These are phyloP conservation scores for Halcyon malimbica DNA, from an alignment of 2,113 vertebrate species.

Conservation along the genomic window DNA sequence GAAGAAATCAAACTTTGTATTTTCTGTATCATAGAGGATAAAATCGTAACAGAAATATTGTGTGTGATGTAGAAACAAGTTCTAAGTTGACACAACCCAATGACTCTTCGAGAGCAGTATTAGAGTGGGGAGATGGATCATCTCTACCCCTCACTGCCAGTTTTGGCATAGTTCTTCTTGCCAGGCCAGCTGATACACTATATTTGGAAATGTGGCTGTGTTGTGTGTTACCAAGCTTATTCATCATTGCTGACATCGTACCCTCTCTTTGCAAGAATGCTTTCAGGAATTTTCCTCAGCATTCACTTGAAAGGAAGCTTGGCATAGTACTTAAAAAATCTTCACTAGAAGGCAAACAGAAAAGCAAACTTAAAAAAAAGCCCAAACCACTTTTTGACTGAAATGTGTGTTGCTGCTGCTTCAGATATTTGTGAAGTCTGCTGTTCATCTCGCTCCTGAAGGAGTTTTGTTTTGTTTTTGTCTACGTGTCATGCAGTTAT, in stretches of 20 bases:
- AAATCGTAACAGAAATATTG: not conserved
- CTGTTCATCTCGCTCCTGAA: not conserved
- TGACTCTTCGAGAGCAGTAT: not conserved
- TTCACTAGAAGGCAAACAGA: not conserved
- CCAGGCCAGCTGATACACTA: slow-evolving; percentile 35
- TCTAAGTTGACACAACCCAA: not conserved
- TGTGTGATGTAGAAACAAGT: not conserved
- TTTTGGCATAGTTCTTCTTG: slow-evolving; percentile 24
- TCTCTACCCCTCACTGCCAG: not conserved
- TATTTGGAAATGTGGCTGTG: slow-evolving; percentile 57
- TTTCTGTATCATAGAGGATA: not conserved
- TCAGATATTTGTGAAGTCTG: not conserved
- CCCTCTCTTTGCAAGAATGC: slow-evolving; percentile 11
- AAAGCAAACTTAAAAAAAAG: not conserved
- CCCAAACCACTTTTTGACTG: not conserved
- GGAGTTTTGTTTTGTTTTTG: not conserved
- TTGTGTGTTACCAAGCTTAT: slow-evolving; percentile 27
- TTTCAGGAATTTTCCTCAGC: not conserved
- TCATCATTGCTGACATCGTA: slow-evolving; percentile 8
- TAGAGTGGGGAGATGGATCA: not conserved
- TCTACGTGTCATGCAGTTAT: not conserved
- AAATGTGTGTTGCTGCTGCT: not conserved
- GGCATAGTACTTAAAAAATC: not conserved
- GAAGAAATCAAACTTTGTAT: not conserved
- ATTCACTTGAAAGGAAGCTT: not conserved